phyloP scores from a whole-genome alignment of 2,797 vertebrate genomes.

The Pseudochirops cupreus region DNA sequence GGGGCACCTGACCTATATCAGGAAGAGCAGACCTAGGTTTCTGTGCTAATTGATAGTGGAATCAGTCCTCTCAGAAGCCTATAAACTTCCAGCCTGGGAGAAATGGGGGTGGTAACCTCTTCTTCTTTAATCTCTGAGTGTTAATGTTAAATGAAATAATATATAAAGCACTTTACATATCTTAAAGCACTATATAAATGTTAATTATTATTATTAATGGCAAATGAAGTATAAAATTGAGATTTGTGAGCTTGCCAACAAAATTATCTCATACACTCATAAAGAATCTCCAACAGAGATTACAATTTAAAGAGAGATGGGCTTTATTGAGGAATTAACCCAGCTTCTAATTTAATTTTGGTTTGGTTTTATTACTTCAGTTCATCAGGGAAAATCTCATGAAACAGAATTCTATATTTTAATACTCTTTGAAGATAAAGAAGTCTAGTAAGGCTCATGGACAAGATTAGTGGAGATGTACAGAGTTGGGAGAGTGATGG shows the following conservation, averaged over 20 bases:
- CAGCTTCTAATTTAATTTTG: not conserved
- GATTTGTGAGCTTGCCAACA: too few species aligned
- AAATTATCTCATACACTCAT: not conserved
- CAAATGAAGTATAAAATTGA: not conserved
- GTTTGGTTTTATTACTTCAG: not conserved
- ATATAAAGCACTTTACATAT: not conserved
- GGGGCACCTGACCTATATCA: too few species aligned
- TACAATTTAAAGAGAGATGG: not conserved
- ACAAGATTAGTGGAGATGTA: not conserved
- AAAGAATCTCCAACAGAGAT: not conserved
- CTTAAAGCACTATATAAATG: not conserved
- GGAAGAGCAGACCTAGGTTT: too few species aligned
- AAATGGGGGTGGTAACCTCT: too few species aligned
- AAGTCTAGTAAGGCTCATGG: not conserved
- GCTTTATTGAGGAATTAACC: not conserved
- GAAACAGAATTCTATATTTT: not conserved
- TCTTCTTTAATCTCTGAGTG: too few species aligned
- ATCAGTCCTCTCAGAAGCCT: too few species aligned
- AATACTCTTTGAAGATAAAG: not conserved
- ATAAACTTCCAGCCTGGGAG: too few species aligned
- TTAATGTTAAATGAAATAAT: not conserved
- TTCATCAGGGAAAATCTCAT: not conserved
- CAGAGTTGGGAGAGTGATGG: not conserved
- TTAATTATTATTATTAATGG: not conserved
- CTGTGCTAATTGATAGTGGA: too few species aligned